These are phyloP conservation scores for Dicerorhinus sumatrensis DNA, from an alignment of 2,113 vertebrate genomes.

Conservation along the genomic window DNA sequence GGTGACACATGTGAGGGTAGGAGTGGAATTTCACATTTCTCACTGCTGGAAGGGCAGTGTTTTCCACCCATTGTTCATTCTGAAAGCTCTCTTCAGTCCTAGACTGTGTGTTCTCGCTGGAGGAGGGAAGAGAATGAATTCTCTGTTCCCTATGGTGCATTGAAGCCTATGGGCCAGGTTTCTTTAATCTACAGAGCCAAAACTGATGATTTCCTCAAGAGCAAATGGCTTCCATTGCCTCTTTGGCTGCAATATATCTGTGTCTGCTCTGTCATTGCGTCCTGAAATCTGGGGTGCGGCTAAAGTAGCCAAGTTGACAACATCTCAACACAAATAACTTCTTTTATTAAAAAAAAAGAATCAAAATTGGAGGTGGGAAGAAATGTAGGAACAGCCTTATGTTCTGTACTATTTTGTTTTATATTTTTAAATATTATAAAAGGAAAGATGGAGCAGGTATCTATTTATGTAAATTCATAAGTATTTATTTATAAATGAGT, in stretches of 20 bases:
- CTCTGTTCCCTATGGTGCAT: slow-evolving; percentile 33
- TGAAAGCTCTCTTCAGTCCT: slow-evolving; percentile 55
- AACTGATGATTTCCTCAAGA: slow-evolving; percentile 40
- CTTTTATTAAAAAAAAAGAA: not conserved
- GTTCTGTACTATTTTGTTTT: not conserved
- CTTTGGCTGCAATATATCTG: not conserved
- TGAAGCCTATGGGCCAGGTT: slow-evolving; percentile 44
- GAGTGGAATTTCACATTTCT: slow-evolving; percentile 46
- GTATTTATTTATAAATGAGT: slow-evolving; percentile 33
- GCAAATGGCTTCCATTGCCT: not conserved
- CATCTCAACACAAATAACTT: not conserved
- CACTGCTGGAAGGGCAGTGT: not conserved
- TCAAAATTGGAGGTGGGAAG: not conserved
- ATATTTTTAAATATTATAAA: slow-evolving; percentile 29
- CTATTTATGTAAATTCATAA: not conserved
- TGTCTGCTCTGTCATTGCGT: not conserved
- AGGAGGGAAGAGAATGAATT: slow-evolving; percentile 60
- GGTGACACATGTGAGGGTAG: not conserved
- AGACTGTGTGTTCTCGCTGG: not conserved
- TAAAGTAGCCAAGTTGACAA: not conserved
- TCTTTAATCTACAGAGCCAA: slow-evolving; percentile 59
- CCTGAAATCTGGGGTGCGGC: not conserved
- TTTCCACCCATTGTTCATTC: slow-evolving; percentile 12
- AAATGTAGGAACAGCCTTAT: not conserved
- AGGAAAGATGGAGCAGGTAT: not conserved